Evolutionary conservation across 2,113 vertebrate species (phyloP), one percentile per base, ranked within the genome.

Genomic region (Turnix velox): DNA sequence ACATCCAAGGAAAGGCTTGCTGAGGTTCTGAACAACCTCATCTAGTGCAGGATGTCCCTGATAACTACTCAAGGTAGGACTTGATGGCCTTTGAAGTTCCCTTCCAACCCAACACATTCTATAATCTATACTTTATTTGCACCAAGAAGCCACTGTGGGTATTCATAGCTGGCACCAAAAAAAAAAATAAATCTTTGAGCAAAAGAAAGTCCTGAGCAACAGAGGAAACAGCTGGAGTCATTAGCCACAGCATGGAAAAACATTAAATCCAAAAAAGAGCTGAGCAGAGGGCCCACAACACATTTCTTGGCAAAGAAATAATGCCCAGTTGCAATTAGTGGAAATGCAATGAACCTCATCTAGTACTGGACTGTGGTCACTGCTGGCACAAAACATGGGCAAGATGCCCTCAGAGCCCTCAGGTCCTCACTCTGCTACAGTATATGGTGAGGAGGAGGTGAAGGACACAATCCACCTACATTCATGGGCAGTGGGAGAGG

Each of bases 151-250:
- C 61, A 52, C 19, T 3, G 1, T 14, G 7, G 10, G 14, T 11
- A 8, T 27, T 35, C 72, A 35, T 1, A 42, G 49, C 19, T 49
- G 31, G 42, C 31, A 30, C 5, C 12, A 51, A 55, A n/a, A 51
- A 28, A 31, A 40, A 48, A 59, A 25, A 24, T 14, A 37, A 46
- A 13, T 54, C 28, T 42, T 13, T 31, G 66, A 69, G 57, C 16
- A 57, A 24, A 20, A 63, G 24, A 58, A 57, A 27, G 59, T 45
- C n/a, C 59, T 23, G 39, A 92, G 51, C 9, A 58, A 45, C 51
- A 77, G 18, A 93, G 76, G 72, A 80, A 93, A 92, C 37, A 86
- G 55, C 83, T 80, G 73, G 65, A 90, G 51, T 67, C 30, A 23
- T 59, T 42, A 87, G 14, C 45, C 57, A 66, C 69, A 91, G 40